Percentiles rank a stretch among this genome's conserved stretches.
These are phyloP conservation scores for Rhopalosiphum nymphaeae DNA, from an alignment of 2,888 invertebrate species.

Conservation along the genomic window DNA sequence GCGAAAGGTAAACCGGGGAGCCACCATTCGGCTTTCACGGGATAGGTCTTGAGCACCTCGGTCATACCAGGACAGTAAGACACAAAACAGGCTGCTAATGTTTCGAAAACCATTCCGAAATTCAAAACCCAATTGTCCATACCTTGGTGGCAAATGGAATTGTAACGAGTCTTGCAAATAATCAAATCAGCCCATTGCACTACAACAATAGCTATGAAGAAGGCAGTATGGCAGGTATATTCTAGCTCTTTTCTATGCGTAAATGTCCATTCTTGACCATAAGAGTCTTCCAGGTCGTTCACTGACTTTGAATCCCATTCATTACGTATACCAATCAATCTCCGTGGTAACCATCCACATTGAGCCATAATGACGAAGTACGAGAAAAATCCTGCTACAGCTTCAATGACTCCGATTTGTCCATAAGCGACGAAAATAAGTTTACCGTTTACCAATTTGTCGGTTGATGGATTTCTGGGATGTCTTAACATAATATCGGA, in stretches of 20 bases:
- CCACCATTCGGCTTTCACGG: conserved; percentile 79
- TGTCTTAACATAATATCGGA: conserved; percentile 80
- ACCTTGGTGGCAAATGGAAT: conserved; percentile 81
- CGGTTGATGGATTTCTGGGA: conserved; percentile 72
- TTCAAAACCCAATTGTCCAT: conserved; percentile 80
- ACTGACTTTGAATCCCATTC: conserved; percentile 80
- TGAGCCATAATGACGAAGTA: conserved; percentile 85
- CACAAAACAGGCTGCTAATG: conserved; percentile 77
- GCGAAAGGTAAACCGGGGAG: conserved; percentile 81
- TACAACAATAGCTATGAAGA: conserved; percentile 83
- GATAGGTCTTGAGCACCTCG: conserved; percentile 79
- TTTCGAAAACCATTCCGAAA: conserved; percentile 75
- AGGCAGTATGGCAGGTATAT: conserved; percentile 83
- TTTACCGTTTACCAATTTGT: conserved; percentile 73
- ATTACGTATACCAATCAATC: conserved; percentile 78
- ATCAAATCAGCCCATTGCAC: conserved; percentile 84
- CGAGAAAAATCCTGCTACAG: conserved; percentile 82
- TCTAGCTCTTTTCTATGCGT: conserved; percentile 78
- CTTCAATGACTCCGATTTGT: conserved; percentile 89
- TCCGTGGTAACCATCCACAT: conserved; percentile 81
- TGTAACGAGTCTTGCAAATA: conserved; percentile 82
- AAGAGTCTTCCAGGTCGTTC: conserved; percentile 78
- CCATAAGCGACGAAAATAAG: conserved; percentile 86
- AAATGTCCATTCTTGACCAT: conserved; percentile 83
- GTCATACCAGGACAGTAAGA: conserved; percentile 80